phyloP scores from a whole-genome alignment of 2,113 vertebrate species.

The Turnix velox region DNA sequence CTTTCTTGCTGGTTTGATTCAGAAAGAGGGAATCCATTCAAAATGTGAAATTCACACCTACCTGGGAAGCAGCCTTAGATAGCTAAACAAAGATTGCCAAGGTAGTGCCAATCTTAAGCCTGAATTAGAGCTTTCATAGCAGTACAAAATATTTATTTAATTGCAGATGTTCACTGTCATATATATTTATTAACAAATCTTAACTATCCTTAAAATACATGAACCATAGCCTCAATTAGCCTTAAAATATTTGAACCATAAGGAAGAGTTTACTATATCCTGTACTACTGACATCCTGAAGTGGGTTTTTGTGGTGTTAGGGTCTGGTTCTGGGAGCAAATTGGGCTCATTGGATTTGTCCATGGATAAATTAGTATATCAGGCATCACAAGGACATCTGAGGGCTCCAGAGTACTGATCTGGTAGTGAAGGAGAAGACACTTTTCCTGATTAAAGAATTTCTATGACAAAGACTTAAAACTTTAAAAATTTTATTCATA shows the following conservation, averaged over 20 bases:
- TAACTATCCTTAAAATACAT: neutral
- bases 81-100: neutral
- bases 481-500: neutral
- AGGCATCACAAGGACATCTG: neutral
- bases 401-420: neutral
- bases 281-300: neutral
- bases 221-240: neutral
- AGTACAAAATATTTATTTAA: neutral
- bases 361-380: neutral
- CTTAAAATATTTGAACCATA: neutral
- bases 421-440: neutral
- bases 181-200: neutral
- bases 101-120: neutral
- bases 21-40: neutral
- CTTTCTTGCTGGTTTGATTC: constrained; percentile 34
- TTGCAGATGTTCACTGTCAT: neutral
- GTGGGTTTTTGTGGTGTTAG: neutral
- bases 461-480: neutral
- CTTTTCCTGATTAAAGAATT: neutral
- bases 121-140: neutral
- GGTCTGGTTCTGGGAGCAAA: neutral
- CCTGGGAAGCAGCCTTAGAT: neutral
- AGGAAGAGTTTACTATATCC: neutral
- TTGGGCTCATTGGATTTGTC: neutral
- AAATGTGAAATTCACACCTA: neutral